These are phyloP conservation scores for Pluvianellus socialis DNA, from an alignment of 2,113 vertebrate species.

Conservation along the genomic window DNA sequence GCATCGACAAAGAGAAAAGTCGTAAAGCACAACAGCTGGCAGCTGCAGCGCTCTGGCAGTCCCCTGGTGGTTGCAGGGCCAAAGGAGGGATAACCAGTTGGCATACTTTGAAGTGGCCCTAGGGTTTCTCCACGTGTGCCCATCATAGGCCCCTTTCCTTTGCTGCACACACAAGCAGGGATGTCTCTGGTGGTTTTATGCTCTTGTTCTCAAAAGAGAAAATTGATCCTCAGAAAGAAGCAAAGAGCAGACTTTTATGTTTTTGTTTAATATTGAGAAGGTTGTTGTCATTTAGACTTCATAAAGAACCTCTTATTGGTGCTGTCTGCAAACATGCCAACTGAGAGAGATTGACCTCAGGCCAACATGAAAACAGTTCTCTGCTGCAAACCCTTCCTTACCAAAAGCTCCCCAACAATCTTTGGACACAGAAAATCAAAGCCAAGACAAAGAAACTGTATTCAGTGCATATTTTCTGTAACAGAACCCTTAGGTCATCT, in stretches of 20 bases:
- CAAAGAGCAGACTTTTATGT: not conserved
- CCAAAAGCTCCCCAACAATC: not conserved
- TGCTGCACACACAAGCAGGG: not conserved
- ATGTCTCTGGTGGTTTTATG: not conserved
- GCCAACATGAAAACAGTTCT: not conserved
- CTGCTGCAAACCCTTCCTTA: not conserved
- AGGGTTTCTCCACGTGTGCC: not conserved
- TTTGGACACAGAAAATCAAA: conserved; percentile 31
- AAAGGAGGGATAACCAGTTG: not conserved
- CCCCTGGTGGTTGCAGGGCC: not conserved
- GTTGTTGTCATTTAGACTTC: not conserved
- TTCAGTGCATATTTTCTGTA: not conserved
- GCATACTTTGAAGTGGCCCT: not conserved
- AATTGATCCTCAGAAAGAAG: not conserved
- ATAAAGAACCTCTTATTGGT: not conserved
- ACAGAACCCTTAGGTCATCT: conserved; percentile 11
- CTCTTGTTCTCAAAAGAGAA: not conserved
- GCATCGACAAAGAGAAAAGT: not conserved
- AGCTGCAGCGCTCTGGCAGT: not conserved
- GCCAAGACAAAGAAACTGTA: conserved; percentile 4
- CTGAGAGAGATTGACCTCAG: not conserved
- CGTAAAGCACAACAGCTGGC: not conserved
- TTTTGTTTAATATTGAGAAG: not conserved
- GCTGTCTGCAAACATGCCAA: not conserved
- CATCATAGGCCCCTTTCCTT: not conserved